Conservation (phyloP, 64 coral and sea anemone species). For the Astreopora myriophthalma region DNA sequence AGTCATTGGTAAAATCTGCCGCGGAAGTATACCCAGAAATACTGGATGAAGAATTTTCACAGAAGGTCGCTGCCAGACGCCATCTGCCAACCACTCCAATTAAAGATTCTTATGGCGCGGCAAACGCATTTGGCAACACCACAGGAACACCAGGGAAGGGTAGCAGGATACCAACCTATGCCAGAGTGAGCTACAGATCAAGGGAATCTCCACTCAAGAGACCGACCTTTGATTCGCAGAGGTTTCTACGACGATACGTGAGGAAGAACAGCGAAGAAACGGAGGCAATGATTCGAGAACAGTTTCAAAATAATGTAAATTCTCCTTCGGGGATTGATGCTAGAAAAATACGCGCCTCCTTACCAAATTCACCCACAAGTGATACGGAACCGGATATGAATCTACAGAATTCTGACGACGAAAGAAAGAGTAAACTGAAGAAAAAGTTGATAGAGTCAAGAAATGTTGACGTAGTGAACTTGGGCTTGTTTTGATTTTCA, state of each 20-base stretch:
- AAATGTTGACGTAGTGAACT: conserved; percentile 59
- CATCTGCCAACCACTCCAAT: not conserved
- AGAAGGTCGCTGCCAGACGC: conserved; percentile 9
- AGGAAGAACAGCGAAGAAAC: not conserved
- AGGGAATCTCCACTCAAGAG: not conserved
- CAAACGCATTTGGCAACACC: not conserved
- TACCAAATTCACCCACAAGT: conserved; percentile 9
- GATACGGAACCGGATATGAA: not conserved
- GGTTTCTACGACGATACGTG: not conserved
- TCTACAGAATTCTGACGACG: not conserved
- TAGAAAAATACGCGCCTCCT: not conserved
- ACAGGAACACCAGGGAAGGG: not conserved
- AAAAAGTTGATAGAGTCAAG: conserved; percentile 45
- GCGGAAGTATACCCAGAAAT: conserved; percentile 64
- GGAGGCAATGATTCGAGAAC: conserved; percentile 17
- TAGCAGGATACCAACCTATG: not conserved
- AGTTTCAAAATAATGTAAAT: not conserved
- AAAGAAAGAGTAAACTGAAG: conserved; percentile 42
- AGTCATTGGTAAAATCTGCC: not conserved
- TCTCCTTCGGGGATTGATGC: not conserved
- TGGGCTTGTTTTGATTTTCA: conserved; percentile 51
- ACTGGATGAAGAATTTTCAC: conserved; percentile 34
- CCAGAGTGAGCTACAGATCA: not conserved
- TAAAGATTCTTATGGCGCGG: not conserved
- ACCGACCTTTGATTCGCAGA: not conserved